phyloP scores from a whole-genome alignment of 2,113 vertebrate species.

The Poecile atricapillus region DNA sequence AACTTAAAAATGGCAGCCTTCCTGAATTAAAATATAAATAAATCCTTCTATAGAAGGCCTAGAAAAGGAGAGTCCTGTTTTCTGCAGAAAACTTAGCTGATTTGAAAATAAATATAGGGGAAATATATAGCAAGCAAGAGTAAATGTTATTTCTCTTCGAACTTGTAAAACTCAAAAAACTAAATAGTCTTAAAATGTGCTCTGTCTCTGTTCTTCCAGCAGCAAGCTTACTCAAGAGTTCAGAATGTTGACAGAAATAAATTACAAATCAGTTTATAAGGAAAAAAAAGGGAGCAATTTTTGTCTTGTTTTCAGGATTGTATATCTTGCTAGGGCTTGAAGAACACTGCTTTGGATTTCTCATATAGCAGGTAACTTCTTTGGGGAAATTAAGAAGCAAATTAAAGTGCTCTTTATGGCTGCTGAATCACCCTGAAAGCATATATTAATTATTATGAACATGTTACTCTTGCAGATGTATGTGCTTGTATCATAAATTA shows the following conservation, averaged over 20 bases:
- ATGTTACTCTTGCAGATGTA: background rate
- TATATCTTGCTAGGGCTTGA: background rate
- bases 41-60: background rate
- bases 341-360: background rate
- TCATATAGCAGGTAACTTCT: background rate
- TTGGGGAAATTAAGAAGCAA: background rate
- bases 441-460: background rate
- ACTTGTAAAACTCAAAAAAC: background rate
- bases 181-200: constrained; percentile 37
- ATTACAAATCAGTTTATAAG: background rate
- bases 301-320: background rate
- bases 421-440: background rate
- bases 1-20: background rate
- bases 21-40: constrained; percentile 30
- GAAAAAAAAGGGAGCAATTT: background rate
- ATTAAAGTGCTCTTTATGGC: constrained; percentile 4
- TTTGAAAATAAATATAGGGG: constrained; percentile 56
- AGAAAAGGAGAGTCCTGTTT: constrained; percentile 43
- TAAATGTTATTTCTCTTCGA: constrained; percentile 16
- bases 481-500: background rate
- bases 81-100: constrained; percentile 46
- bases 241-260: background rate
- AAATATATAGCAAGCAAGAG: constrained; percentile 35
- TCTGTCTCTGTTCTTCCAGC: constrained; percentile 35
- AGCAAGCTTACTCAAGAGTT: constrained; percentile 2